Evolutionary conservation across 2,113 vertebrate species (phyloP).

Genomic region (Sander lucioperca): DNA sequence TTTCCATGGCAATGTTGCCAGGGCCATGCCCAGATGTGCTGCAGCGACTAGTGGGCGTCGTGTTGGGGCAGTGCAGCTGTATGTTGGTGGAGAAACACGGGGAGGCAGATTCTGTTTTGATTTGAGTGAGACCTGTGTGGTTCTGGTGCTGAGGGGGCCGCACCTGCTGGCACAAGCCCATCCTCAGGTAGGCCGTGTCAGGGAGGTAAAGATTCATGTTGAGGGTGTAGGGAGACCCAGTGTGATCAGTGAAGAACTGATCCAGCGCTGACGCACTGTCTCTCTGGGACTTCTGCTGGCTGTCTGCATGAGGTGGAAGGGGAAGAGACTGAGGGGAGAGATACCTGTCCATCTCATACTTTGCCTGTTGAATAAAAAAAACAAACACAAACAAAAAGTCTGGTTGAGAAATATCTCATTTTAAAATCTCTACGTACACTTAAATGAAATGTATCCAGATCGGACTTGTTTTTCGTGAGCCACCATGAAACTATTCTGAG

Average conservation of each 20-base stretch:
- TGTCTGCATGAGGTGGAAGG: slow-evolving; percentile 50
- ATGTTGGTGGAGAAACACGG: slow-evolving; percentile 88
- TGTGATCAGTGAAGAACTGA: slow-evolving; percentile 92
- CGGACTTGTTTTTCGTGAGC: neutral
- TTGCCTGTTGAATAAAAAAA: slow-evolving; percentile 82
- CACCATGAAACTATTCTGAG: slow-evolving; percentile 45
- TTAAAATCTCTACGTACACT: neutral
- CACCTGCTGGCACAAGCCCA: slow-evolving; percentile 91
- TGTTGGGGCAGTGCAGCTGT: slow-evolving; percentile 87
- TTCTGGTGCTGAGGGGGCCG: slow-evolving; percentile 79
- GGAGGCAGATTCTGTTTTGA: slow-evolving; percentile 91
- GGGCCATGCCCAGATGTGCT: slow-evolving; percentile 58
- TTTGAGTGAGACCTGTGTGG: slow-evolving; percentile 83
- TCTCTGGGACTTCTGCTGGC: slow-evolving; percentile 87
- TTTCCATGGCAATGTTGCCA: slow-evolving; percentile 72
- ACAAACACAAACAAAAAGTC: slow-evolving; percentile 12
- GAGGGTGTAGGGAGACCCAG: slow-evolving; percentile 92
- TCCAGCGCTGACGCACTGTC: slow-evolving; percentile 90
- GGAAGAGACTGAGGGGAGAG: slow-evolving; percentile 89
- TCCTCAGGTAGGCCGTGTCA: slow-evolving; percentile 93
- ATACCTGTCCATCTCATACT: slow-evolving; percentile 98
- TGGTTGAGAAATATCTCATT: slow-evolving; percentile 9
- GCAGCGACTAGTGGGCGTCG: slow-evolving; percentile 62
- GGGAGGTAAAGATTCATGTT: slow-evolving; percentile 99
- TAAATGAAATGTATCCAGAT: neutral